Evolutionary conservation across 2,113 vertebrate genomes (phyloP).

Genomic region (Salvelinus namaycush): DNA sequence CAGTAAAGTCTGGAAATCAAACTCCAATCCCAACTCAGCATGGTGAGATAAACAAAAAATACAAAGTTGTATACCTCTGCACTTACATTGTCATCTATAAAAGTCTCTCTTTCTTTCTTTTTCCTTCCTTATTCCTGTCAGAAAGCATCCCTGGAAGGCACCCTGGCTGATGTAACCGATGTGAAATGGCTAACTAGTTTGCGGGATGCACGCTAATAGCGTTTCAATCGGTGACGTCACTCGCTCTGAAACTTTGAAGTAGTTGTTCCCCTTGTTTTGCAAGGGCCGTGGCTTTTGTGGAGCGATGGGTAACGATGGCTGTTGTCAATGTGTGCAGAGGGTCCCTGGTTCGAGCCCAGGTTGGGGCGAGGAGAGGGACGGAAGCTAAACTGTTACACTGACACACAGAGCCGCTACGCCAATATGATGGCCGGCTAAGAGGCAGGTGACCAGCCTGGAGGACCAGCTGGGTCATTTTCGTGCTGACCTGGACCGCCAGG

Average conservation of each 20-base stretch:
- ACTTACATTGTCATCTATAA: no score
- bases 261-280: no score
- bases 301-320: no score
- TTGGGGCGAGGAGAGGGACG: no score
- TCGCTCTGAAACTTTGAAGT: no score
- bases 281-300: no score
- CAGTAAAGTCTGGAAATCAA: slow-evolving; percentile 84
- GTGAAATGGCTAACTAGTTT: no score
- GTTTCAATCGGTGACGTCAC: no score
- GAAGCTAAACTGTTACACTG: slow-evolving; percentile 27
- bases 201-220: no score
- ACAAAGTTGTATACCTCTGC: background rate
- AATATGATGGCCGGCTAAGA: slow-evolving; percentile 71
- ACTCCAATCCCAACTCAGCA: slow-evolving; percentile 77
- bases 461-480: slow-evolving; percentile 71
- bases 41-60: slow-evolving; percentile 68
- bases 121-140: slow-evolving; percentile 34
- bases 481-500: slow-evolving; percentile 74
- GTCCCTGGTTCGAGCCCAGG: no score
- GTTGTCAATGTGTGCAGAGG: no score
- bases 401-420: slow-evolving; percentile 77
- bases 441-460: slow-evolving; percentile 77
- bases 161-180: slow-evolving; percentile 45
- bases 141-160: slow-evolving; percentile 84
- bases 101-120: background rate